These are phyloP conservation scores for Pterostichus madidus DNA, from an alignment of 2,888 invertebrate species.

Conservation along the genomic window DNA sequence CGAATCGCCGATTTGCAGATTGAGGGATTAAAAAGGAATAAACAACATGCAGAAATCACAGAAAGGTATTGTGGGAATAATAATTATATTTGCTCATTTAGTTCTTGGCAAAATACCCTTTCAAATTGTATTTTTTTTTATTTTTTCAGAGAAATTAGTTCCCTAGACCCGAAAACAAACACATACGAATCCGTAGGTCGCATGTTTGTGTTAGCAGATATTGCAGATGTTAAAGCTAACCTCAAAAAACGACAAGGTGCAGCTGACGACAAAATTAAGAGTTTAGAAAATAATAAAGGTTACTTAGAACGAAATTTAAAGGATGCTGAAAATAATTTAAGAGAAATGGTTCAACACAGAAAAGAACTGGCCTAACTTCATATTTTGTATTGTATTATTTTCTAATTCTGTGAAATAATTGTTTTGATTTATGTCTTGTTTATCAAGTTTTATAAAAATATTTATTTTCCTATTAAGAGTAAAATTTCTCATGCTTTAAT, in stretches of 20 bases:
- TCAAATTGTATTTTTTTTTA: constrained; percentile 62
- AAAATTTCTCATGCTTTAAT: constrained; percentile 4
- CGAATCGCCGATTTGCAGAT: constrained; percentile 89
- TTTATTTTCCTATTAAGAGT: constrained; percentile 61
- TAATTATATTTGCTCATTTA: not conserved
- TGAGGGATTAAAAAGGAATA: constrained; percentile 83
- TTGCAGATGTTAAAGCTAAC: constrained; percentile 82
- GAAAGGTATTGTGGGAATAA: constrained; percentile 78
- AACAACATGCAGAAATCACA: constrained; percentile 86
- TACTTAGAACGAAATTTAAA: constrained; percentile 90
- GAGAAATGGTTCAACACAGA: constrained; percentile 89
- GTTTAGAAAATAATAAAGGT: constrained; percentile 86
- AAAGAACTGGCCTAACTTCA: constrained; percentile 77
- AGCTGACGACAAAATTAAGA: constrained; percentile 84
- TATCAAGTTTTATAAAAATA: constrained; percentile 5
- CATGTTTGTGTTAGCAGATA: constrained; percentile 88
- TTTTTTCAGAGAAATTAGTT: constrained; percentile 78
- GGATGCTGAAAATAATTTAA: constrained; percentile 90
- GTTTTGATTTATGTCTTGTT: constrained; percentile 7
- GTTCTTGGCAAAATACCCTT: not conserved
- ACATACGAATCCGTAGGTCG: constrained; percentile 91
- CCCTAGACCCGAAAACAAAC: constrained; percentile 82
- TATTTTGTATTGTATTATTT: constrained; percentile 56
- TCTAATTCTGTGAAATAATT: constrained; percentile 13
- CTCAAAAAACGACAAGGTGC: constrained; percentile 81